A percentile compares a stretch with the other conserved stretches of the same genome.
Evolutionary conservation across 2,888 invertebrate species (phyloP).

Genomic region (Odontomyia ornata): DNA sequence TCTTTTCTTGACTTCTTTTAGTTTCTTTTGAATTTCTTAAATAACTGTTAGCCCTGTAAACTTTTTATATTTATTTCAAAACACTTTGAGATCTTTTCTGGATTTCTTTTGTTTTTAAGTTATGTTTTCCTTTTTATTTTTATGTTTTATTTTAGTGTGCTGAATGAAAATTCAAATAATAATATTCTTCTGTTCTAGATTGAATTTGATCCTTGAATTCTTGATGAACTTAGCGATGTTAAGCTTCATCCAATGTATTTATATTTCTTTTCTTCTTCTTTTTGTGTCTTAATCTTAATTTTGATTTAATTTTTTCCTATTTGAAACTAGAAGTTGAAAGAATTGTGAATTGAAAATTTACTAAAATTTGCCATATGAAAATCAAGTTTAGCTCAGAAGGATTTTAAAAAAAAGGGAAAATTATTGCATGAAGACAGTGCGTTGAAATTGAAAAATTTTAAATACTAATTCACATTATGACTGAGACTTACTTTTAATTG

Average conservation of each 20-base stretch:
- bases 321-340: neutral
- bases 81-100: neutral
- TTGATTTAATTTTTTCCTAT: constrained; percentile 16
- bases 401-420: neutral
- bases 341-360: neutral
- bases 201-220: too few relatives aligned
- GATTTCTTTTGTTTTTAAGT: neutral
- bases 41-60: constrained; percentile 39
- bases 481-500: neutral
- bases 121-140: neutral
- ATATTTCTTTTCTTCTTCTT: neutral
- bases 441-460: neutral
- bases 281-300: constrained; percentile 19
- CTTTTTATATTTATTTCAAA: constrained; percentile 7
- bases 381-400: neutral
- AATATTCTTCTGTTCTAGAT: too few relatives aligned
- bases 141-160: too few relatives aligned
- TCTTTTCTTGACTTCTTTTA: neutral
- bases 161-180: too few relatives aligned
- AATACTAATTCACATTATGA: neutral
- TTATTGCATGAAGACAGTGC: neutral
- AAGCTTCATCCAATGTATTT: too few relatives aligned
- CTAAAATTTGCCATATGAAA: neutral
- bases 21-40: constrained; percentile 23
- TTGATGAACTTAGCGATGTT: too few relatives aligned